These are phyloP conservation scores for Poeciliopsis infans DNA, from an alignment of 2,797 vertebrate genomes.

Conservation along the genomic window DNA sequence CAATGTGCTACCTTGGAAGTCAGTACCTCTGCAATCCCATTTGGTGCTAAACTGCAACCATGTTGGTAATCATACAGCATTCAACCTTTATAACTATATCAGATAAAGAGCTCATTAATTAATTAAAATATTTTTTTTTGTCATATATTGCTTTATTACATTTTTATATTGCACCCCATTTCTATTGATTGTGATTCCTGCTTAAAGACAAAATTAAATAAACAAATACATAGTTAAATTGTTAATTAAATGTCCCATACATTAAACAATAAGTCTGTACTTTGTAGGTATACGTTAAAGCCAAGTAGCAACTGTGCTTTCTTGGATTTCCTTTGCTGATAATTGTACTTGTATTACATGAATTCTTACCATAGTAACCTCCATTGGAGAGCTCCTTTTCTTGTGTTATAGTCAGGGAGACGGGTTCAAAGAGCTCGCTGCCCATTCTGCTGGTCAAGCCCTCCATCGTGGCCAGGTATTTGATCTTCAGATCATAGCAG, in stretches of 20 bases:
- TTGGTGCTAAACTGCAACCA: background rate
- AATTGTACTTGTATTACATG: background rate
- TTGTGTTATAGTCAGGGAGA: conserved; percentile 78
- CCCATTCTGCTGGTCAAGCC: conserved; percentile 89
- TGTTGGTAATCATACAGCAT: background rate
- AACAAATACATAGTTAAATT: no score
- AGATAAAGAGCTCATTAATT: background rate
- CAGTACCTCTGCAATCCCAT: background rate
- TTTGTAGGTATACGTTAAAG: background rate
- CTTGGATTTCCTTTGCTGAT: background rate
- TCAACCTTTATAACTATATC: background rate
- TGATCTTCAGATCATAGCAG: conserved; percentile 93
- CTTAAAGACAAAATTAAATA: background rate
- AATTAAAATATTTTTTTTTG: background rate
- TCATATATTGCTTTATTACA: background rate
- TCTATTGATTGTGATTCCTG: background rate
- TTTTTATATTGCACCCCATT: background rate
- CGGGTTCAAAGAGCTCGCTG: conserved; percentile 86
- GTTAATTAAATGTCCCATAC: background rate
- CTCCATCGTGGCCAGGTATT: conserved; percentile 95
- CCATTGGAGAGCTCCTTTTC: conserved; percentile 84
- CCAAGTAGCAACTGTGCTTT: background rate
- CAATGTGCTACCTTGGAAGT: background rate
- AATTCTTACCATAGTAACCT: conserved; percentile 56
- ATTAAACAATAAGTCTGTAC: background rate